These are phyloP conservation scores for Elephantulus edwardii DNA, from an alignment of 2,113 vertebrate genomes.

Conservation along the genomic window DNA sequence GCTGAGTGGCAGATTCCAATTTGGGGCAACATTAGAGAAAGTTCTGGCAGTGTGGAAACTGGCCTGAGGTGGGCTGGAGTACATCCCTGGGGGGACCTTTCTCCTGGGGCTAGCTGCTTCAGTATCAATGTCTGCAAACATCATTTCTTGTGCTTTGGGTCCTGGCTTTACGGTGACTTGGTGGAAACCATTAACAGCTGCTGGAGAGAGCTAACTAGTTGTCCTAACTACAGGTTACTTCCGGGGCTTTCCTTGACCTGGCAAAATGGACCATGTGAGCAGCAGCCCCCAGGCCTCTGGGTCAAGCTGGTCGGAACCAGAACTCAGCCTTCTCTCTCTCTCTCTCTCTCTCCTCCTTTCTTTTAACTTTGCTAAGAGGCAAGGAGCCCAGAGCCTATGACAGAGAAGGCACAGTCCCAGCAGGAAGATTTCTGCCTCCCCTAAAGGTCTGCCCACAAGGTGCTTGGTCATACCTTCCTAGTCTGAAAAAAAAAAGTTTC, in stretches of 20 bases:
- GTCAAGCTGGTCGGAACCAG: slow-evolving; percentile 25
- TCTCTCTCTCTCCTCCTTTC: not conserved
- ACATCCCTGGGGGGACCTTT: not conserved
- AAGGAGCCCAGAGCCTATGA: not conserved
- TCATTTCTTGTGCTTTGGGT: slow-evolving; percentile 85
- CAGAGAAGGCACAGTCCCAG: slow-evolving; percentile 44
- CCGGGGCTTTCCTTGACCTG: slow-evolving; percentile 49
- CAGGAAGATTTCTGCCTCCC: slow-evolving; percentile 56
- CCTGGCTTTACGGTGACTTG: slow-evolving; percentile 73
- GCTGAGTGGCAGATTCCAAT: slow-evolving; percentile 70
- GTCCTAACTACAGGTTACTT: slow-evolving; percentile 12
- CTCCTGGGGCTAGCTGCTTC: slow-evolving; percentile 45
- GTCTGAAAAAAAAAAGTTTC: slow-evolving; percentile 72
- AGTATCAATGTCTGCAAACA: slow-evolving; percentile 73
- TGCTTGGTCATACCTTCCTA: slow-evolving; percentile 52
- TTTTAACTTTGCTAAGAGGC: slow-evolving; percentile 33
- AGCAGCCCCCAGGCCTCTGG: slow-evolving; percentile 35
- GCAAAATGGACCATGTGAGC: not conserved
- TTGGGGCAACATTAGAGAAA: slow-evolving; percentile 68
- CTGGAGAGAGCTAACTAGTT: slow-evolving; percentile 78
- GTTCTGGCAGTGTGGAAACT: slow-evolving; percentile 71
- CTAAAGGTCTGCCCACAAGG: slow-evolving; percentile 50
- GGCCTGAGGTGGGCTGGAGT: slow-evolving; percentile 22
- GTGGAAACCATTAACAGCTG: slow-evolving; percentile 76
- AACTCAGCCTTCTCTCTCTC: not conserved